Conservation (phyloP, 2,113 vertebrate genomes). For the Erythrocercus mccallii region DNA sequence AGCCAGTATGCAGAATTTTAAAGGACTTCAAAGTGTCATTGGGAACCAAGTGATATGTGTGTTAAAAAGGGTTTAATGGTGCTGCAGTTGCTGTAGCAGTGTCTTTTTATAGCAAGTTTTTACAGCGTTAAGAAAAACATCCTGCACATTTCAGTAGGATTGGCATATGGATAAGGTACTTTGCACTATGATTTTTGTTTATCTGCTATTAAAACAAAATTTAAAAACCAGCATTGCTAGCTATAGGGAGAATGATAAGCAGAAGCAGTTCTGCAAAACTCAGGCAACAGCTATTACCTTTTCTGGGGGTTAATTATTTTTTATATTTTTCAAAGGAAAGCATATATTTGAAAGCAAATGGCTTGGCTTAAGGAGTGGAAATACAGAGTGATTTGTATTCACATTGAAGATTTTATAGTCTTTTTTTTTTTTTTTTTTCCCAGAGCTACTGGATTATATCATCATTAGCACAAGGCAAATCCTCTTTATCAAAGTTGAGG, state of each 20-base stretch:
- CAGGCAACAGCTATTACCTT: background rate
- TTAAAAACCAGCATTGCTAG: background rate
- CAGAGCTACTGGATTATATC: background rate
- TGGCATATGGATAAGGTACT: slow-evolving; percentile 43
- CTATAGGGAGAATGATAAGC: background rate
- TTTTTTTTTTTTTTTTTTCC: fast-evolving
- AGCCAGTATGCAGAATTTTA: slow-evolving; percentile 26
- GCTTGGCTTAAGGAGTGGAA: background rate
- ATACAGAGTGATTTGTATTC: background rate
- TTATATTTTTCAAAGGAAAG: background rate
- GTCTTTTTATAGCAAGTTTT: slow-evolving; percentile 58
- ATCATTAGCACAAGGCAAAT: background rate
- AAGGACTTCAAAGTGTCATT: slow-evolving; percentile 50
- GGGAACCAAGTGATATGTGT: slow-evolving; percentile 29
- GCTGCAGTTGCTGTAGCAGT: slow-evolving; percentile 13
- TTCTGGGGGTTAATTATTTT: background rate
- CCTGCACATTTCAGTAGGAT: slow-evolving; percentile 31
- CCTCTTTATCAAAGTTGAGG: background rate
- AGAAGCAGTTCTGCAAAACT: background rate
- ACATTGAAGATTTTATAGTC: background rate
- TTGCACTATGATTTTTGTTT: slow-evolving; percentile 41
- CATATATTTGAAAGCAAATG: background rate
- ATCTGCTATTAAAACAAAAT: background rate
- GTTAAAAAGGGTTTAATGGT: slow-evolving; percentile 57
- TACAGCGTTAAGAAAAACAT: slow-evolving; percentile 31